Conservation (phyloP, 2,113 vertebrate genomes). For the Antigone vipio region DNA sequence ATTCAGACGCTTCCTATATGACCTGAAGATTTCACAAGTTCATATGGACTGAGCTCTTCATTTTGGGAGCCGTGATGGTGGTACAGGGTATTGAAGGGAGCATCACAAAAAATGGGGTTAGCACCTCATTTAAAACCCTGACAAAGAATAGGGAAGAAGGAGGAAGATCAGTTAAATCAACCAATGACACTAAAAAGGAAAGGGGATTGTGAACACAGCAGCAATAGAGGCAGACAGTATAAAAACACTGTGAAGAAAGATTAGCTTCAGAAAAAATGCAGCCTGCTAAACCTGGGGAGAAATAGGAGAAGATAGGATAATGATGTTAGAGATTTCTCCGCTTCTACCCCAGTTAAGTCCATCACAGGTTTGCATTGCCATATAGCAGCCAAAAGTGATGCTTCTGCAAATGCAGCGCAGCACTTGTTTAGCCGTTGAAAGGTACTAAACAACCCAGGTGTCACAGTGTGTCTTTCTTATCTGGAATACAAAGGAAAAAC, state of each 20-base stretch:
- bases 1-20: not conserved
- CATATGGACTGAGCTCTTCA: not conserved
- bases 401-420: not conserved
- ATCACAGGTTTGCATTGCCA: not conserved
- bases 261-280: not conserved
- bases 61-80: not conserved
- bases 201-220: not conserved
- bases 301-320: not conserved
- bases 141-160: not conserved
- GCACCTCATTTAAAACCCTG: not conserved
- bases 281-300: not conserved
- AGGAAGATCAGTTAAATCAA: not conserved
- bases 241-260: not conserved
- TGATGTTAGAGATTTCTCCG: not conserved
- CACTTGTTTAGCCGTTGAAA: not conserved
- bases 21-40: not conserved
- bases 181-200: not conserved
- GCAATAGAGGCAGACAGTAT: not conserved
- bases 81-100: not conserved
- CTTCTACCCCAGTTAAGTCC: not conserved
- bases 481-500: constrained; percentile 2
- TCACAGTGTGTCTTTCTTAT: not conserved
- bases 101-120: not conserved
- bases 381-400: not conserved
- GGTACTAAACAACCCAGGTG: not conserved